Conservation (phyloP, 2,797 vertebrate species). For the Gastrophryne carolinensis region DNA sequence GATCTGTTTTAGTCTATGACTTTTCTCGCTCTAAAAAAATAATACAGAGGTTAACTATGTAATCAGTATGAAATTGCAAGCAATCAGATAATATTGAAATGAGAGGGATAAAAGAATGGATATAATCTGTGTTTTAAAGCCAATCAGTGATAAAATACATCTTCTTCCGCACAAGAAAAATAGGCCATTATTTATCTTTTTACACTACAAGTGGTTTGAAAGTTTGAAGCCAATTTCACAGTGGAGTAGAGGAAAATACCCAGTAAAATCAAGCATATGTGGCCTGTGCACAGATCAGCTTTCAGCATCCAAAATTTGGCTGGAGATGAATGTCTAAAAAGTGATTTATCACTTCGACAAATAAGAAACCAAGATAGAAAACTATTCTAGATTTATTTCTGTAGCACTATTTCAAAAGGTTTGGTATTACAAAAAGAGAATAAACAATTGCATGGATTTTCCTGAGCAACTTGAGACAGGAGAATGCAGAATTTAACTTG, state of each 20-base stretch:
- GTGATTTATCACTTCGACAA: conserved; percentile 37
- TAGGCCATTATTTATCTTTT: conserved; percentile 47
- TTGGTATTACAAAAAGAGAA: conserved; percentile 1
- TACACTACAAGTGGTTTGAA: conserved; percentile 39
- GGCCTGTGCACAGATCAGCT: conserved; percentile 23
- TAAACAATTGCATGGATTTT: conserved; percentile 14
- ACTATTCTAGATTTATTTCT: conserved; percentile 34
- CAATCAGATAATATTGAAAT: conserved; percentile 53
- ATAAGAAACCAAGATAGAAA: conserved; percentile 8
- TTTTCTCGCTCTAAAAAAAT: conserved; percentile 3
- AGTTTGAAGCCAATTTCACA: conserved; percentile 43
- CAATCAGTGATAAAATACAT: conserved; percentile 39
- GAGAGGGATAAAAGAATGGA: conserved; percentile 45
- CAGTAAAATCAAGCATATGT: conserved; percentile 36
- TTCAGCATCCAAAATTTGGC: not conserved
- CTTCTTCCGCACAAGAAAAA: conserved; percentile 45
- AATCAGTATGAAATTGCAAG: conserved; percentile 43
- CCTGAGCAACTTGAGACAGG: not conserved
- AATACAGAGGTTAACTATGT: conserved; percentile 46
- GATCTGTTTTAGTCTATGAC: conserved; percentile 25
- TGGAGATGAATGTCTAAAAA: conserved; percentile 42
- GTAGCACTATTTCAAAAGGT: not conserved
- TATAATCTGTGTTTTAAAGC: conserved; percentile 45
- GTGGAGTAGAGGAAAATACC: conserved; percentile 35
- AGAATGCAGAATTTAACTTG: no score